Percentiles rank a stretch among this genome's conserved stretches.
These are phyloP conservation scores for Oryzias javanicus DNA, from an alignment of 2,113 vertebrate genomes.

Conservation along the genomic window DNA sequence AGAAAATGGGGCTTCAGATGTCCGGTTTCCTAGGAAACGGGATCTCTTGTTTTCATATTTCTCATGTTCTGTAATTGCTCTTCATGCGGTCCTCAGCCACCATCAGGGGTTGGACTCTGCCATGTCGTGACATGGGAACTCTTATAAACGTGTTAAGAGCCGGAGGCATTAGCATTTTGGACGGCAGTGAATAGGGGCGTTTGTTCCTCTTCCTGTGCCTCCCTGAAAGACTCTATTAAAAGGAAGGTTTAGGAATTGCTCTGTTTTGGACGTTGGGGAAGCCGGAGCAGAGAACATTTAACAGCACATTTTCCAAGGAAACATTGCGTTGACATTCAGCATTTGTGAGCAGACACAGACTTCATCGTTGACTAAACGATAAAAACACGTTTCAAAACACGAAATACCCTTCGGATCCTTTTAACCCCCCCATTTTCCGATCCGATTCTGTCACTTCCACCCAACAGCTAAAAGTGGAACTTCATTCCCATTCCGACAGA, in stretches of 20 bases:
- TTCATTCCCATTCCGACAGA: slow-evolving; percentile 28
- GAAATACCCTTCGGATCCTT: no score
- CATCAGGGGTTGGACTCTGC: slow-evolving; percentile 56
- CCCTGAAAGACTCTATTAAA: slow-evolving; percentile 81
- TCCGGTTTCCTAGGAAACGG: slow-evolving; percentile 47
- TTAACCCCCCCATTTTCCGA: no score
- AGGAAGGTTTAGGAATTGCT: slow-evolving; percentile 76
- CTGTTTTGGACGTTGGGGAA: slow-evolving; percentile 70
- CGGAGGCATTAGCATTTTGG: slow-evolving; percentile 83
- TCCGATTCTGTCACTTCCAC: no score
- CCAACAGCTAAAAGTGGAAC: no score
- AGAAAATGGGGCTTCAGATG: slow-evolving; percentile 23
- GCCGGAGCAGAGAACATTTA: slow-evolving; percentile 50
- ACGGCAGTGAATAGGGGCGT: slow-evolving; percentile 75
- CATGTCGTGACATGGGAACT: slow-evolving; percentile 80
- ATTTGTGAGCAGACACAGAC: background rate
- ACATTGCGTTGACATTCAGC: slow-evolving; percentile 23
- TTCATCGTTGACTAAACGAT: background rate
- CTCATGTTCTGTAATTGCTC: slow-evolving; percentile 49
- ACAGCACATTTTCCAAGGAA: slow-evolving; percentile 48
- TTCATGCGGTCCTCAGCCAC: slow-evolving; percentile 47
- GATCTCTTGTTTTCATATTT: slow-evolving; percentile 59
- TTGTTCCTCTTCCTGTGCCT: slow-evolving; percentile 81
- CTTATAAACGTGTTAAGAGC: slow-evolving; percentile 81
- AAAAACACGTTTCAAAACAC: background rate